phyloP scores from a whole-genome alignment of 1,140 invertebrate genomes.

The Acyrthosiphon pisum region DNA sequence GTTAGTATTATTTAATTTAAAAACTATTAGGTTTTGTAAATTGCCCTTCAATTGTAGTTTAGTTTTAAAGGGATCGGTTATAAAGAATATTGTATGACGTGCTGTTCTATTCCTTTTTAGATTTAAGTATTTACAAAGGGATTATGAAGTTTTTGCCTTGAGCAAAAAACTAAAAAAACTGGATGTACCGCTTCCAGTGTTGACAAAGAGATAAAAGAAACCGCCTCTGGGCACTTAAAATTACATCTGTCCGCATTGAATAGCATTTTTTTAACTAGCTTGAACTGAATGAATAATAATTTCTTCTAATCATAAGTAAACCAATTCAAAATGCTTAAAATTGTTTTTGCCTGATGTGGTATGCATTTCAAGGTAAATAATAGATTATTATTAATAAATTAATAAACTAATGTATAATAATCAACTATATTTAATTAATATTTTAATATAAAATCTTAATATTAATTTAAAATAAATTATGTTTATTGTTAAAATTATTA shows the following conservation, averaged over 20 bases:
- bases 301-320: not conserved
- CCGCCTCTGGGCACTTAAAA: not conserved
- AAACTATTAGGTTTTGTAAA: not conserved
- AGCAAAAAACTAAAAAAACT: conserved; percentile 3
- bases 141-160: not conserved
- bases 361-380: not conserved
- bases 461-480: not conserved
- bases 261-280: not conserved
- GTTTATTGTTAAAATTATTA: not conserved
- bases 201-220: conserved; percentile 31
- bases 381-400: not conserved
- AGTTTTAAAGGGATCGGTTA: not conserved
- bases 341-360: not conserved
- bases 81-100: not conserved
- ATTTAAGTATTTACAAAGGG: not conserved
- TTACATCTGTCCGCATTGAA: not conserved
- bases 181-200: not conserved
- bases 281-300: not conserved
- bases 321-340: not conserved
- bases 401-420: not conserved
- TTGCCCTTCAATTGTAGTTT: not conserved
- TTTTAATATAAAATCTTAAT: not conserved
- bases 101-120: not conserved
- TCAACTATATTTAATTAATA: not conserved
- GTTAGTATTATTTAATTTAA: conserved; percentile 6